phyloP scores from a whole-genome alignment of 2,888 invertebrate species.

The Drosophila parthenogenetica region DNA sequence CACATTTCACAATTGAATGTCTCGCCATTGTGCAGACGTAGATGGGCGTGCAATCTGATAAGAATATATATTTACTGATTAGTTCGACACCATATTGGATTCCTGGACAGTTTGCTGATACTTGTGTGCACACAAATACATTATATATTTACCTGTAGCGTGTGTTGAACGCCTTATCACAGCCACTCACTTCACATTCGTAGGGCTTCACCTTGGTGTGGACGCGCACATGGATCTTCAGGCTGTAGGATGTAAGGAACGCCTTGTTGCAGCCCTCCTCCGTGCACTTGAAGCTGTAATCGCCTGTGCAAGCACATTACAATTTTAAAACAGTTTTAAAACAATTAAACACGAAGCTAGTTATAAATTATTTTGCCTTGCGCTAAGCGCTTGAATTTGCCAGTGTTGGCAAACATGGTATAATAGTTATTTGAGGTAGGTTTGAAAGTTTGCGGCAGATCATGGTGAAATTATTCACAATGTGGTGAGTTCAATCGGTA shows the following conservation, averaged over 20 bases:
- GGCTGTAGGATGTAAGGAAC: constrained; percentile 96
- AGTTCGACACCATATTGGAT: constrained; percentile 20
- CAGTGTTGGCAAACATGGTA: constrained; percentile 31
- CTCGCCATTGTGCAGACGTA: constrained; percentile 96
- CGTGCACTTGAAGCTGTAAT: constrained; percentile 96
- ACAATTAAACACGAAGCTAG: neutral
- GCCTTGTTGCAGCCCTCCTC: constrained; percentile 95
- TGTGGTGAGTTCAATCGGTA: neutral
- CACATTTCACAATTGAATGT: constrained; percentile 97
- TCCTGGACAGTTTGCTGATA: constrained; percentile 6
- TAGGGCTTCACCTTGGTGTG: constrained; percentile 97
- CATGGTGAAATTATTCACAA: neutral
- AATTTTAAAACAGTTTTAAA: neutral
- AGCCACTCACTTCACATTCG: constrained; percentile 92
- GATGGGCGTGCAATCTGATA: constrained; percentile 92
- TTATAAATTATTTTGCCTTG: neutral
- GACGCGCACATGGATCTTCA: constrained; percentile 96
- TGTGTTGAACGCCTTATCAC: constrained; percentile 97
- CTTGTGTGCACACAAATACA: neutral
- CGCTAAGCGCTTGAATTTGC: neutral
- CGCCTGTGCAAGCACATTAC: constrained; percentile 87
- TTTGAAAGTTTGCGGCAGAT: neutral
- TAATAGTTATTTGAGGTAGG: neutral
- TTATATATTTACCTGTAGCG: constrained; percentile 89
- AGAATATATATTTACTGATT: constrained; percentile 24